Evolutionary conservation across 2,888 invertebrate genomes (phyloP), one percentile per base, ranked within the genome.

Genomic region (Diarsia brunnea): DNA sequence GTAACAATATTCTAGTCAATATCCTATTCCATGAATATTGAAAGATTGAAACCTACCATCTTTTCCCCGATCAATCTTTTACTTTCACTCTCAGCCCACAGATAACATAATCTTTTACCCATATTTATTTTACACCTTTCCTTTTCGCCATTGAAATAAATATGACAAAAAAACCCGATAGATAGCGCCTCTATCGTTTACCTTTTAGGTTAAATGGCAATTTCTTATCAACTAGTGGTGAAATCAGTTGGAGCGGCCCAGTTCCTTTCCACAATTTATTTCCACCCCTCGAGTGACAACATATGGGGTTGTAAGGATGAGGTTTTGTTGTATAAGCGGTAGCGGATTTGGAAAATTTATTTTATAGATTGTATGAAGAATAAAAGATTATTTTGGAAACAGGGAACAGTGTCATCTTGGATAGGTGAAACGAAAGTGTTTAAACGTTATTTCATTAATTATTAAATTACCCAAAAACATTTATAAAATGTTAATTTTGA

Each of bases 231-330:
- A 88, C 67, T 78, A 77, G 84, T 79, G 81, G 74, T 53, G 89
- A 82, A 87, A 88, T 87, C 87, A 87, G 86, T 80, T 79, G 84
- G 88, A 89, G 88, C 86, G 84, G 66, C 63, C 81, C 81, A 84
- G 87, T 82, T 88, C 86, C 85, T 88, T 87, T 87, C 89, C 89
- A 89, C 92, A 90, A 93, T 93, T 93, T 93, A 93, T 93, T 92
- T 90, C 85, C 85, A 86, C 82, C 82, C 85, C 78, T 86, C 88
- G 84, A 88, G 89, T 88, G 90, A 91, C 91, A 88, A 89, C 92
- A 92, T 92, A 92, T 92, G 91, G 91, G 89, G 86, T 86, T 80
- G 58, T 75, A 70, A 49, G 73, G 75, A 49, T 11, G n/a, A 14
- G 11, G 2, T 12, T 24, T n/a, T 11, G 27, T 61, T 60, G n/a